Percentiles rank a stretch among this genome's conserved stretches.
phyloP scores from a whole-genome alignment of 1,140 invertebrate genomes.

The Drosophila simulans region DNA sequence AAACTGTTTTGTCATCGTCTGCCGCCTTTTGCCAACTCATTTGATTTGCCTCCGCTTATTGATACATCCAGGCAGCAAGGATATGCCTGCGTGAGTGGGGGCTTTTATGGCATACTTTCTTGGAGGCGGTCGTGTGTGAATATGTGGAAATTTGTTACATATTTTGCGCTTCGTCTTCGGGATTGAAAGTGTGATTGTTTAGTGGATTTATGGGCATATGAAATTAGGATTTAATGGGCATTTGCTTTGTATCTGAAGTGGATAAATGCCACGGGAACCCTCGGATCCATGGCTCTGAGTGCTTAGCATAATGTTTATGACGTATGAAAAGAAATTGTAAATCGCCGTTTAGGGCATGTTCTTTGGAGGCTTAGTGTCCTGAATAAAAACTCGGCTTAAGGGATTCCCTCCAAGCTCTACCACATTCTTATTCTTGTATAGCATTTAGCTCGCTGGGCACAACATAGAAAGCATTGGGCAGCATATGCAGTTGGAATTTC shows the following conservation, averaged over 20 bases:
- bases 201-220: constrained; percentile 80
- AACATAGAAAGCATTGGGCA: background rate
- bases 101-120: constrained; percentile 74
- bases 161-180: constrained; percentile 62
- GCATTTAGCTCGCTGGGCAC: background rate
- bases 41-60: constrained; percentile 74
- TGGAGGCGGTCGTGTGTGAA: constrained; percentile 72
- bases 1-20: constrained; percentile 43
- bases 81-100: constrained; percentile 41
- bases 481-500: constrained; percentile 27
- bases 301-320: constrained; percentile 79
- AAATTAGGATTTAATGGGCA: constrained; percentile 82
- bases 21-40: constrained; percentile 75
- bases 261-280: constrained; percentile 58
- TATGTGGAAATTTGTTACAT: constrained; percentile 78
- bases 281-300: constrained; percentile 22
- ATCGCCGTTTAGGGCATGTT: constrained; percentile 51
- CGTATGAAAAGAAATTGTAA: constrained; percentile 58
- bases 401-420: background rate
- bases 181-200: constrained; percentile 76
- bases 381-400: background rate
- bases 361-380: constrained; percentile 9
- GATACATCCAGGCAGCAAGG: constrained; percentile 51
- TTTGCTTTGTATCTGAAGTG: constrained; percentile 71
- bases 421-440: background rate